These are phyloP conservation scores for Onthophagus sagittarius DNA, from an alignment of 2,888 invertebrate genomes.

Conservation along the genomic window DNA sequence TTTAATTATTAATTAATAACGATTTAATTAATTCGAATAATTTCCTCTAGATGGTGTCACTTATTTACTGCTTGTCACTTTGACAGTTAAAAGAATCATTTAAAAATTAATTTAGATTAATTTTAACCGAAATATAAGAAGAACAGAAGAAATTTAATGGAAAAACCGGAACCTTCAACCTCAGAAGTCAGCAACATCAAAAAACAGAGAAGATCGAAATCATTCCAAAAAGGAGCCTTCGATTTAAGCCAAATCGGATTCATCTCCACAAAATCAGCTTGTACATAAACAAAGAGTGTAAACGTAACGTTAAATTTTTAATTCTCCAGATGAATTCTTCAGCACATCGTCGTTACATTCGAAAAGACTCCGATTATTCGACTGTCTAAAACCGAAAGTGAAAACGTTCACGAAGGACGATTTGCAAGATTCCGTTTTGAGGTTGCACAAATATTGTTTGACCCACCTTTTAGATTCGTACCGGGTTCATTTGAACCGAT, in stretches of 20 bases:
- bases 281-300: not conserved
- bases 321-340: not conserved
- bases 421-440: conserved; percentile 19
- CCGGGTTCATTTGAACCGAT: conserved; percentile 30
- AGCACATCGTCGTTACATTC: not conserved
- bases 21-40: too few species aligned
- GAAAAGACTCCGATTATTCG: not conserved
- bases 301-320: not conserved
- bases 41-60: too few species aligned
- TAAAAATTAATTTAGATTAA: too few species aligned
- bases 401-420: conserved; percentile 22
- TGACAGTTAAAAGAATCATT: too few species aligned
- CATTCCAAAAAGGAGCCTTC: too few species aligned
- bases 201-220: too few species aligned
- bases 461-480: conserved; percentile 35
- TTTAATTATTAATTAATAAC: too few species aligned
- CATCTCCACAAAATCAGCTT: not conserved
- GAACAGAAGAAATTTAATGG: too few species aligned
- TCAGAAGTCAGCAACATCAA: too few species aligned
- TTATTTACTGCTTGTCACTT: too few species aligned
- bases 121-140: too few species aligned
- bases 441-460: conserved; percentile 31
- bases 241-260: not conserved
- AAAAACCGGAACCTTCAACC: too few species aligned
- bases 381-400: not conserved